Percentiles rank a stretch among this genome's conserved stretches.
phyloP scores from a whole-genome alignment of 2,888 invertebrate species.

The Ferdinandea cuprea region DNA sequence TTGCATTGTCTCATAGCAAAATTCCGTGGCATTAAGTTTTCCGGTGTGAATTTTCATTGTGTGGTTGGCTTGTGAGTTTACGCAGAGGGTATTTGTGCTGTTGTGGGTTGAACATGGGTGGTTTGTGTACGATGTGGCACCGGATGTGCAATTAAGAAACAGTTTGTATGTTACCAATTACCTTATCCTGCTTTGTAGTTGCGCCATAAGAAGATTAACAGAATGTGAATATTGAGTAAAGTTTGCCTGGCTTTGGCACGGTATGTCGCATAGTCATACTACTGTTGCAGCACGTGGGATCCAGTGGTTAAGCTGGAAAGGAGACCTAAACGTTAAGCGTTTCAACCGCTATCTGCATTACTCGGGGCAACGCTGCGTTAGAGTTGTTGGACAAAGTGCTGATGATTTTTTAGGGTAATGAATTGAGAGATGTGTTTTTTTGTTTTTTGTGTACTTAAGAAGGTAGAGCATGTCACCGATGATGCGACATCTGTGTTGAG shows the following conservation, averaged over 20 bases:
- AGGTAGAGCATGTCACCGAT: no score
- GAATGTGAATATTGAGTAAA: constrained; percentile 35
- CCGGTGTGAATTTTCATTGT: constrained; percentile 66
- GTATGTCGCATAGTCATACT: background rate
- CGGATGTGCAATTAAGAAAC: constrained; percentile 56
- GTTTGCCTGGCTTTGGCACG: background rate
- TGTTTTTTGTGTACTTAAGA: no score
- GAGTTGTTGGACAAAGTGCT: background rate
- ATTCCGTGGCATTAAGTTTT: constrained; percentile 70
- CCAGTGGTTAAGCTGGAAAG: background rate
- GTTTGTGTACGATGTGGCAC: constrained; percentile 11
- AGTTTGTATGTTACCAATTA: constrained; percentile 45
- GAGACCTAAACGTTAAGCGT: background rate
- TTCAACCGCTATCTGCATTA: background rate
- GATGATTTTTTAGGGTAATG: constrained; percentile 1
- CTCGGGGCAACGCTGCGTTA: background rate
- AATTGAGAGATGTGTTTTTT: no score
- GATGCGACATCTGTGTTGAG: no score
- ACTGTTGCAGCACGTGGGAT: background rate
- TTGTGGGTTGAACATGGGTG: constrained; percentile 3
- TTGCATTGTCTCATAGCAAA: constrained; percentile 69
- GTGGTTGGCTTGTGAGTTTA: constrained; percentile 43
- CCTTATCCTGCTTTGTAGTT: constrained; percentile 37
- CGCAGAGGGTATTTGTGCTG: constrained; percentile 25
- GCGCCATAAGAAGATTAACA: constrained; percentile 39